Base-by-base conservation (phyloP, 2,888 invertebrate genomes). In the Ypsolopha scabrella region DNA sequence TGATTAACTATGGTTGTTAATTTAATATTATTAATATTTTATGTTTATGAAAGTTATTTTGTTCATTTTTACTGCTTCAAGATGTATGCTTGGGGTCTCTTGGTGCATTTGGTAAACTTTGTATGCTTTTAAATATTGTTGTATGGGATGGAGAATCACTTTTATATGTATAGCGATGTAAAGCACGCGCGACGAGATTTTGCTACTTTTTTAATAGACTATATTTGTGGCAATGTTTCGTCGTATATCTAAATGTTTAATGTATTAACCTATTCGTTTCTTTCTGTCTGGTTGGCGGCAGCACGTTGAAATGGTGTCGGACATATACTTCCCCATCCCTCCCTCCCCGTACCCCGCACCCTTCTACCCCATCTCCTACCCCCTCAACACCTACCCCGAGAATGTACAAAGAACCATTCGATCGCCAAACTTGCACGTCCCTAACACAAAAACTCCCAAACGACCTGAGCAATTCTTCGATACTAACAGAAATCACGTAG, bases 261-360 rank as follows among this genome's bases (percentile, higher is more conserved):
- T 58, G 61, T 71, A 82, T 81, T 85, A 85, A 85, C 80, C 70
- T 65, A 70, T 71, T 58, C 13, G 67, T 83, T 83, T 83, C 78
- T 83, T 86, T 81, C 81, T 81, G 72, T 79, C 80, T 81, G 75
- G 75, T 48, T 81, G 78, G 79, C 78, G 78, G 79, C 88, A 91
- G 92, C 92, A 90, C 81, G 88, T 90, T 87, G 91, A 92, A 88
- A 89, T 92, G 88, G 90, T 91, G 88, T 91, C 92, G 87, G 92
- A 92, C 82, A 88, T 92, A 75, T 92, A 90, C 83, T 90, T 91
- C 65, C 90, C 91, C 24, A 76, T 86, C 58, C 80, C 85, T 24
- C 78, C 81, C 45, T 80, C 83, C 56, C 76, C 80, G 1, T 80
- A 80, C 64, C 80, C 87, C 48, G 77, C 83, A 64, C 75, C 80